phyloP scores from a whole-genome alignment of 2,888 invertebrate species.

The Melangyna quadrimaculata region DNA sequence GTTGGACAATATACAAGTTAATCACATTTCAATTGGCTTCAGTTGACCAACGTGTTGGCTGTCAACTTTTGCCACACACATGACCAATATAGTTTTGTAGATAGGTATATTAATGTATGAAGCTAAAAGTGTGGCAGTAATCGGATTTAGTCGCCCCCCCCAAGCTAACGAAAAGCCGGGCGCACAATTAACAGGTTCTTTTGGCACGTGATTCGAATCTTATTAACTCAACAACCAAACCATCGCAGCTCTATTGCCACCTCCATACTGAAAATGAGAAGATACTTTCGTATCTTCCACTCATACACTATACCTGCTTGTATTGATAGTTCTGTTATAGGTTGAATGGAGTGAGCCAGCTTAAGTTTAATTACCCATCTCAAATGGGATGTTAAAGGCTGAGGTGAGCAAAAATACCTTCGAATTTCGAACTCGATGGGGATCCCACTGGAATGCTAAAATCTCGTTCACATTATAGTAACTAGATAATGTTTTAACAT shows the following conservation, averaged over 20 bases:
- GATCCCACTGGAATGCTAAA: conserved; percentile 29
- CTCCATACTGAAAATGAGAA: not conserved
- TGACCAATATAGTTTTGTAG: not conserved
- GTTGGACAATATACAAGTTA: conserved; percentile 24
- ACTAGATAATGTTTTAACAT: not conserved
- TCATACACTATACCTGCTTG: not conserved
- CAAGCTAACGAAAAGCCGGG: not conserved
- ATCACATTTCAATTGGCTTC: conserved; percentile 31
- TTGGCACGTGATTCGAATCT: conserved; percentile 56
- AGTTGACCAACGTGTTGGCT: not conserved
- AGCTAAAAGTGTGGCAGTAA: conserved; percentile 33
- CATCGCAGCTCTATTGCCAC: not conserved
- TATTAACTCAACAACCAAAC: conserved; percentile 17
- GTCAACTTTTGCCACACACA: not conserved
- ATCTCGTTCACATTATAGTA: not conserved
- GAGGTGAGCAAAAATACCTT: conserved; percentile 13
- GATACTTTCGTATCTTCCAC: not conserved
- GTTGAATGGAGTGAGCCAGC: conserved; percentile 21
- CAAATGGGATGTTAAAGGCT: conserved; percentile 26
- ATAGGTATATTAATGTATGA: not conserved
- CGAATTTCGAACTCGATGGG: not conserved
- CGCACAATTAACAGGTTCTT: conserved; percentile 56
- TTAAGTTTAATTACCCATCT: conserved; percentile 57
- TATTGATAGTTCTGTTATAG: not conserved
- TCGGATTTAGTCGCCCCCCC: conserved; percentile 49